These are phyloP conservation scores for Patella depressa DNA, from an alignment of 2,888 invertebrate species.

Conservation along the genomic window DNA sequence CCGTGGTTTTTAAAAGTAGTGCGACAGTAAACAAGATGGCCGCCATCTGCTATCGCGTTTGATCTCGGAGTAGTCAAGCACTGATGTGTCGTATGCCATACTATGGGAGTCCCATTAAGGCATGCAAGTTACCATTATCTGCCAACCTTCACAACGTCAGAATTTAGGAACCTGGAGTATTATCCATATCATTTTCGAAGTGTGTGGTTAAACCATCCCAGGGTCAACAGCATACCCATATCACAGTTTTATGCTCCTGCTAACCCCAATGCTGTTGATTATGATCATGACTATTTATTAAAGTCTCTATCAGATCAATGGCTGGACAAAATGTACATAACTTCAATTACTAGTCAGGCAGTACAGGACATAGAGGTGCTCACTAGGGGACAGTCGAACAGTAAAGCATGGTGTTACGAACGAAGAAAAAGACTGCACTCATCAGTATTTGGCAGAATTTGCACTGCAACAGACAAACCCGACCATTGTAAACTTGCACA, in stretches of 20 bases:
- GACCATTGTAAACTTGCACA: constrained; percentile 14
- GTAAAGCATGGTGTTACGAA: constrained; percentile 16
- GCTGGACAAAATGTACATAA: neutral
- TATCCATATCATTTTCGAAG: too few species aligned
- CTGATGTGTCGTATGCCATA: neutral
- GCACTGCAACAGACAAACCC: constrained; percentile 20
- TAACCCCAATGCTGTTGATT: neutral
- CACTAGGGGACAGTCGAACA: neutral
- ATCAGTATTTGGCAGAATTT: constrained; percentile 20
- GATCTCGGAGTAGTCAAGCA: too few species aligned
- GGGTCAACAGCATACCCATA: too few species aligned
- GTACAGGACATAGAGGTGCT: neutral
- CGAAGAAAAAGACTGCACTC: constrained; percentile 18
- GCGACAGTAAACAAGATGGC: too few species aligned
- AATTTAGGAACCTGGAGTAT: too few species aligned
- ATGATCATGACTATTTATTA: neutral
- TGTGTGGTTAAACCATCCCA: too few species aligned
- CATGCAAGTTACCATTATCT: too few species aligned
- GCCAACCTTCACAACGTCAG: too few species aligned
- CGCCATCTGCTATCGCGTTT: too few species aligned
- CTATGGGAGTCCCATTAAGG: neutral
- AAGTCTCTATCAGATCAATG: neutral
- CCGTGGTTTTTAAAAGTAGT: too few species aligned
- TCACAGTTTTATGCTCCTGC: too few species aligned
- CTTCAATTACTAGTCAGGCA: neutral